Conservation (phyloP, 2,797 vertebrate genomes). For the Parauchenoglanis ngamensis region DNA sequence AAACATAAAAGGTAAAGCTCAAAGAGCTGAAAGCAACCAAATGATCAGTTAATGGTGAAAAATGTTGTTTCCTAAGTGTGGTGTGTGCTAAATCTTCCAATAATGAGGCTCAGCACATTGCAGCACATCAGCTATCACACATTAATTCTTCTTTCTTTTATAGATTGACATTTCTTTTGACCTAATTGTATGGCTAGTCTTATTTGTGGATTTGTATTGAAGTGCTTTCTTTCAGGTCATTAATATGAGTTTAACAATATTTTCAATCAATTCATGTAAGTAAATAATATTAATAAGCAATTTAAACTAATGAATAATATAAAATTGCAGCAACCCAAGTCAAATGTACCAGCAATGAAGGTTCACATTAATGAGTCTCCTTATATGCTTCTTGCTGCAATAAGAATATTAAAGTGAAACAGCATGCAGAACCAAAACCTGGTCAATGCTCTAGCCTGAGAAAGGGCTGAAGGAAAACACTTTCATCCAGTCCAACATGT, state of each 20-base stretch:
- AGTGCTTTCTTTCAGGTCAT: not conserved
- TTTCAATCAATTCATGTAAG: not conserved
- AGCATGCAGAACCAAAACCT: constrained; percentile 8
- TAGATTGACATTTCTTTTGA: not conserved
- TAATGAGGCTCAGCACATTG: not conserved
- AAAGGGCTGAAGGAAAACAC: not conserved
- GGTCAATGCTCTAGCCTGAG: not conserved
- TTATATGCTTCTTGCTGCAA: not conserved
- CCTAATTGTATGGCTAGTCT: not conserved
- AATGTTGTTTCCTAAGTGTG: not conserved
- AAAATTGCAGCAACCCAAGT: not conserved
- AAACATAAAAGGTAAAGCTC: not conserved
- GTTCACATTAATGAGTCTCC: not conserved
- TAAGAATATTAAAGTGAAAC: not conserved
- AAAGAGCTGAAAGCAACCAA: not conserved
- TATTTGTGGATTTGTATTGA: not conserved
- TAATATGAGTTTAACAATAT: not conserved
- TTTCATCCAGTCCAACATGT: constrained; percentile 9
- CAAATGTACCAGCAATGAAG: not conserved
- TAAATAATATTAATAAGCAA: not conserved
- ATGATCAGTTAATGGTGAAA: not conserved
- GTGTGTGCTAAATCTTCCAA: not conserved
- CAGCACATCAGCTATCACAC: not conserved
- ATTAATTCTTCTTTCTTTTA: not conserved
- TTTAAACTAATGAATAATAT: not conserved